Base-by-base conservation (phyloP, 2,888 invertebrate genomes). In the Candidula unifasciata region DNA sequence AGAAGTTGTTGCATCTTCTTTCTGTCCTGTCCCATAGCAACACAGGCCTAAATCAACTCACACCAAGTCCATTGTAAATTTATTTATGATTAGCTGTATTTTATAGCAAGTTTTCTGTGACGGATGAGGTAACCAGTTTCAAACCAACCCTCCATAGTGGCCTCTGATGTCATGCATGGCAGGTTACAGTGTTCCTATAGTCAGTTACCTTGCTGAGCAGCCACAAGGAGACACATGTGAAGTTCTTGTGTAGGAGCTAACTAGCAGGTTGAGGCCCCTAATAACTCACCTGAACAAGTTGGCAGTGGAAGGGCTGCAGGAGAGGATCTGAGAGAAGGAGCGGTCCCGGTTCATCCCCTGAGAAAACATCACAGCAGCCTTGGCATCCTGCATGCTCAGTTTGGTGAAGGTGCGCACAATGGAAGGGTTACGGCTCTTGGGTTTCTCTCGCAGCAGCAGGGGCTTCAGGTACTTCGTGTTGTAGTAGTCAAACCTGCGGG, bases 381-480 rank as follows among this genome's bases (percentile, higher is more conserved):
- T 96, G 24, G 98, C 98, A 93, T 98, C 98, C 90, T 96, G 96
- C 96, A 98, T 97, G 35, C 97, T 97, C 89, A 98, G 94, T 93
- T 97, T 97, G 3, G 97, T 97, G 94, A 97, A 97, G 24, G 87
- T 87, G 16, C 86, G 83, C 66, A 89, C 82, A 64, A 90, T 88
- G 64, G 86, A 83, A 0, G 98, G 98, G 94, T 98, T 97, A 91
- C 98, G 95, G 90, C 98, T 97, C 94, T 98, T 98, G 82, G 97
- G 98, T 92, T 97, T 87, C 80, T 93, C 96, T 90, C 97, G 95
- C 88, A 97, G 95, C 90, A 98, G 94, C 92, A 97, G 96, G 35
- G 98, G 98, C 88, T 98, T 96, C 91, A 99, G 96, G 94, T 97
- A 98, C 92, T 96, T 96, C 94, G 97, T 97, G 94, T 98, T 98